Conservation (phyloP, 2,113 vertebrate genomes). For the Cromileptes altivelis region DNA sequence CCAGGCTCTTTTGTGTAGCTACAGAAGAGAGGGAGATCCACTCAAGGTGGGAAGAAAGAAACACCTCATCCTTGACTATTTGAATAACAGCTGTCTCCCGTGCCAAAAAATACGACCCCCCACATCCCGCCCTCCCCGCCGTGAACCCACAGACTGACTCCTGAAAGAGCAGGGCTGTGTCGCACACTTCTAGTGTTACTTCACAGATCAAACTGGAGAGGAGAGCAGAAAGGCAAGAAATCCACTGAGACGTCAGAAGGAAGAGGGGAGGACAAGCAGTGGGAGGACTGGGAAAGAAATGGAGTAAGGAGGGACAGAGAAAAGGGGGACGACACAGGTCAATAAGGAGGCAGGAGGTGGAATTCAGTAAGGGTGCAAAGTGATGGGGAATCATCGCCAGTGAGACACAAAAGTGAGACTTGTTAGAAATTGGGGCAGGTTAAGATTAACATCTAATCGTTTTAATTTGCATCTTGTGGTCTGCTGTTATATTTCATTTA, state of each 20-base stretch:
- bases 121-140: slow-evolving; percentile 39
- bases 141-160: slow-evolving; percentile 58
- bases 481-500: slow-evolving; percentile 14
- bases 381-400: slow-evolving; percentile 32
- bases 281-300: slow-evolving; percentile 55
- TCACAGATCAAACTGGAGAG: slow-evolving; percentile 74
- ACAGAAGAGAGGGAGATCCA: slow-evolving; percentile 63
- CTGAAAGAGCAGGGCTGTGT: slow-evolving; percentile 80
- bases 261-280: slow-evolving; percentile 56
- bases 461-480: slow-evolving; percentile 32
- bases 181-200: slow-evolving; percentile 87
- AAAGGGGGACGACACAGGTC: slow-evolving; percentile 23
- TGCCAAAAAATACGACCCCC: slow-evolving; percentile 68
- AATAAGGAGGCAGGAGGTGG: slow-evolving; percentile 45
- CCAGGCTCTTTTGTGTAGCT: slow-evolving; percentile 68
- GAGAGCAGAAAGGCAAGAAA: slow-evolving; percentile 80
- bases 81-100: slow-evolving; percentile 86
- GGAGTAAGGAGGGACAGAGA: slow-evolving; percentile 21
- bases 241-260: slow-evolving; percentile 72
- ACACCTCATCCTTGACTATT: slow-evolving; percentile 84
- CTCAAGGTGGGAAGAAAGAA: slow-evolving; percentile 79
- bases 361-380: slow-evolving; percentile 48
- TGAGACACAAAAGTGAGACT: slow-evolving; percentile 22
- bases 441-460: slow-evolving; percentile 43
- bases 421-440: slow-evolving; percentile 24